phyloP scores from a whole-genome alignment of 1,140 invertebrate genomes.

The Cataglyphis hispanica region DNA sequence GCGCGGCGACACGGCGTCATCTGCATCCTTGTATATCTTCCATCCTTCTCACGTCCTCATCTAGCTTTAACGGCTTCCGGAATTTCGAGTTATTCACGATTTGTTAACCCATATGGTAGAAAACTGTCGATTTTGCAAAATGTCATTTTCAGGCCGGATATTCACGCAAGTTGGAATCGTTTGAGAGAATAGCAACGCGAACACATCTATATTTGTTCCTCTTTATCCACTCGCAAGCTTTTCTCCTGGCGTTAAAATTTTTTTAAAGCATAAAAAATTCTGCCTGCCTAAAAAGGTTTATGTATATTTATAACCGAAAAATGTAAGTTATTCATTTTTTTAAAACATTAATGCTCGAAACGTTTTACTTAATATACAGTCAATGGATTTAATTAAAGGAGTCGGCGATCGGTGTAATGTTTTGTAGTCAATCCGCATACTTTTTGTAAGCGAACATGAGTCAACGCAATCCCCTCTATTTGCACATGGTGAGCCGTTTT shows the following conservation, averaged over 20 bases:
- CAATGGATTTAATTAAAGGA: constrained; percentile 54
- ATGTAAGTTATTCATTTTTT: neutral
- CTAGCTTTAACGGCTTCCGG: constrained; percentile 40
- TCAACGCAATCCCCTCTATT: constrained; percentile 61
- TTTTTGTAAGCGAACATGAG: constrained; percentile 61
- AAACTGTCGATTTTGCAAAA: constrained; percentile 57
- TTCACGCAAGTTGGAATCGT: constrained; percentile 17
- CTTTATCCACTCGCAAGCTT: neutral
- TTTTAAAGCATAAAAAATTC: neutral
- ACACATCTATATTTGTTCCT: constrained; percentile 10
- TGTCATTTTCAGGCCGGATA: constrained; percentile 44
- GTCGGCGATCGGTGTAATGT: constrained; percentile 54
- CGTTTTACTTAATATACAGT: constrained; percentile 1
- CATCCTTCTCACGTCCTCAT: constrained; percentile 32
- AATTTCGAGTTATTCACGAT: constrained; percentile 29
- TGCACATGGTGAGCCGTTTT: constrained; percentile 57
- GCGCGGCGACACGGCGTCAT: constrained; percentile 73
- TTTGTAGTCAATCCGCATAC: constrained; percentile 57
- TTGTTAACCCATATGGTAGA: constrained; percentile 50
- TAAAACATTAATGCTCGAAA: neutral
- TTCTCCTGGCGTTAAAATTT: neutral
- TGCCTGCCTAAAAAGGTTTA: neutral
- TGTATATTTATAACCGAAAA: neutral
- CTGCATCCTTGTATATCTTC: constrained; percentile 63
- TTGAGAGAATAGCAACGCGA: constrained; percentile 24